Conservation (phyloP, 2,113 vertebrate species). For the Strix uralensis region DNA sequence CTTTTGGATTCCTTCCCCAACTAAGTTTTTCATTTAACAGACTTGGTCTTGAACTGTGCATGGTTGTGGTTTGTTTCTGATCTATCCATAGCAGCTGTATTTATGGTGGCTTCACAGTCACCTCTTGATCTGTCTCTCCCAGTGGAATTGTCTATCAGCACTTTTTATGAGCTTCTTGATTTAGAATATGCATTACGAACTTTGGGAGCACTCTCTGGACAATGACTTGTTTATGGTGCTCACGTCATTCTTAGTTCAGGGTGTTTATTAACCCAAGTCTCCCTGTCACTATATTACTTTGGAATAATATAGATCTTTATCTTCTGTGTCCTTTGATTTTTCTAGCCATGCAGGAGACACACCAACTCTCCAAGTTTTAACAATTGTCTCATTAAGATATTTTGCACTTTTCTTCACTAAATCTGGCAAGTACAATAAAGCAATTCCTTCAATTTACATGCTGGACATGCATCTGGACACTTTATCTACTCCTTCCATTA, state of each 20-base stretch:
- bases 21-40: slow-evolving; percentile 14
- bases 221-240: slow-evolving; percentile 52
- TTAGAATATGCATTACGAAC: slow-evolving; percentile 30
- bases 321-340: not conserved
- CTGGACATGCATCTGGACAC: slow-evolving; percentile 37
- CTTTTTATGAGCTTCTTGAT: slow-evolving; percentile 54
- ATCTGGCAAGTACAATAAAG: slow-evolving; percentile 22
- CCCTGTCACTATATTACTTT: slow-evolving; percentile 23
- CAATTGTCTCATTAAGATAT: slow-evolving; percentile 26
- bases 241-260: slow-evolving; percentile 44
- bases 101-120: slow-evolving; percentile 9
- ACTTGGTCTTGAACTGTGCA: slow-evolving; percentile 5
- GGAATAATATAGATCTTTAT: slow-evolving; percentile 7
- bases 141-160: slow-evolving; percentile 24
- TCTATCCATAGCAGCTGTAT: not conserved
- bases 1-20: not conserved
- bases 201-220: slow-evolving; percentile 1
- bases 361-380: not conserved
- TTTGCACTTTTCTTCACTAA: slow-evolving; percentile 16
- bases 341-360: not conserved
- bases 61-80: not conserved
- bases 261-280: slow-evolving; percentile 35
- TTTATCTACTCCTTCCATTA: slow-evolving; percentile 63
- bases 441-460: slow-evolving; percentile 54
- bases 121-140: slow-evolving; percentile 11